Conservation (phyloP, 2,797 vertebrate genomes). For the Anguilla megastoma region DNA sequence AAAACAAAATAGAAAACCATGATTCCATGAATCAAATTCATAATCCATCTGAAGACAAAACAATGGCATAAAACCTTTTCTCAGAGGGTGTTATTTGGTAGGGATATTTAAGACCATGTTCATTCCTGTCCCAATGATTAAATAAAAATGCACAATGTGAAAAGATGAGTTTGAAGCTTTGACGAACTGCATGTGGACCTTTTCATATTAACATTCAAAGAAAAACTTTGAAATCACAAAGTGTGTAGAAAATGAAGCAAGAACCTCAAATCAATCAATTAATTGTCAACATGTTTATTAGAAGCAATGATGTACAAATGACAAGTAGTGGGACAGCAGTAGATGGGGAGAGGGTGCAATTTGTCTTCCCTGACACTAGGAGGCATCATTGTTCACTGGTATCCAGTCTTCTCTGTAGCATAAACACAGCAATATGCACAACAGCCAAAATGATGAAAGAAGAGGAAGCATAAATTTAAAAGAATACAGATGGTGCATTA, state of each 20-base stretch:
- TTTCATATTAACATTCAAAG: background rate
- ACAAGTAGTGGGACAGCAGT: slow-evolving; percentile 6
- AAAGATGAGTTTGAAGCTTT: background rate
- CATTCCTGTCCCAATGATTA: background rate
- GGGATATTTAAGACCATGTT: background rate
- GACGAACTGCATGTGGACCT: background rate
- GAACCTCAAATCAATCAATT: background rate
- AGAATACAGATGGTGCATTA: background rate
- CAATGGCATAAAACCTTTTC: background rate
- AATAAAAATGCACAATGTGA: background rate
- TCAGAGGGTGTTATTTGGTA: background rate
- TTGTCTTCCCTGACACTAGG: slow-evolving; percentile 20
- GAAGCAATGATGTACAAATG: slow-evolving; percentile 25
- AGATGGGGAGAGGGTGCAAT: slow-evolving; percentile 11
- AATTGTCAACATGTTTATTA: slow-evolving; percentile 14
- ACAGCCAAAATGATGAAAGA: background rate
- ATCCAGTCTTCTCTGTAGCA: slow-evolving; percentile 7
- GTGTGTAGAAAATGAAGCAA: background rate
- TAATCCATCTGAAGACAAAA: background rate
- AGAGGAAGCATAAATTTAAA: background rate
- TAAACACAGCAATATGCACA: slow-evolving; percentile 7
- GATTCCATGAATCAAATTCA: background rate
- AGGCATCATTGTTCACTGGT: slow-evolving; percentile 18
- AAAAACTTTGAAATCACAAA: background rate
- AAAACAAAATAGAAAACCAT: background rate